Conservation (phyloP, 2,888 invertebrate species). For the Resseliella maxima region DNA sequence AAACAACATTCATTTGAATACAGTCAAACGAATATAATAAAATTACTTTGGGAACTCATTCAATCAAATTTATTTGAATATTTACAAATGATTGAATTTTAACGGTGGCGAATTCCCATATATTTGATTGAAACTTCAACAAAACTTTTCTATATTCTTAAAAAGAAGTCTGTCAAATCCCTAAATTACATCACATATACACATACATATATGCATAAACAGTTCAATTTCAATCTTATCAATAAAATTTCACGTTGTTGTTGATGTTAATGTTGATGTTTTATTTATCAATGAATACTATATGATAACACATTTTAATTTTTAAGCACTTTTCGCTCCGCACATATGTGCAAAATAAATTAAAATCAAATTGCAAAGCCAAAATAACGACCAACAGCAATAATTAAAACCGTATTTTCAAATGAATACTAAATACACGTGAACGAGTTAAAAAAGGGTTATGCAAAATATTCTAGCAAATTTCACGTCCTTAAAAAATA, state of each 20-base stretch:
- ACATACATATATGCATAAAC: not conserved
- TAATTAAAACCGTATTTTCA: not conserved
- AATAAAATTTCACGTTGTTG: not conserved
- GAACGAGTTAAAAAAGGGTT: not conserved
- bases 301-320: conserved; percentile 10
- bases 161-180: too few species aligned
- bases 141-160: too few species aligned
- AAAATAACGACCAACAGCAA: not conserved
- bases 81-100: too few species aligned
- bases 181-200: too few species aligned
- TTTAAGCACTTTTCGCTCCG: not conserved
- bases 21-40: conserved; percentile 19
- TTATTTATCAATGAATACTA: too few species aligned
- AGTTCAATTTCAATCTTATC: not conserved
- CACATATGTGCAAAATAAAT: not conserved
- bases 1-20: not conserved
- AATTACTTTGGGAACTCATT: too few species aligned
- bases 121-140: too few species aligned
- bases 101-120: too few species aligned
- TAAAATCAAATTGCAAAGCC: not conserved
- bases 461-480: not conserved
- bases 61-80: too few species aligned
- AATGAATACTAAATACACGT: not conserved
- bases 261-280: not conserved
- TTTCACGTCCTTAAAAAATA: conserved; percentile 24